Conservation (phyloP, 1,140 invertebrate genomes). For the Brachionus paranguensis region DNA sequence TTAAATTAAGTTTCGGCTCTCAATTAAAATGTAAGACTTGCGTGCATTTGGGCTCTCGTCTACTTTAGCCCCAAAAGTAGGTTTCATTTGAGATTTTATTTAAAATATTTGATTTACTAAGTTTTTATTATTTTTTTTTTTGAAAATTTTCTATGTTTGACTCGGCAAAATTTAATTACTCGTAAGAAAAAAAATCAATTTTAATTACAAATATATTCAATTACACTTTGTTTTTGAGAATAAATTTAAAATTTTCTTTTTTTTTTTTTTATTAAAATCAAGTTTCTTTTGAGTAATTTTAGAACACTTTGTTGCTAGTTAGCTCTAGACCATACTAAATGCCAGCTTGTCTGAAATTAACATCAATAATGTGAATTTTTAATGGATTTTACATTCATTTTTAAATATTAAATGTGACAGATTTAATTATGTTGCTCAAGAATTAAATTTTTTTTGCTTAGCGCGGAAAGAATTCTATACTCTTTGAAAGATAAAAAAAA, state of each 20-base stretch:
- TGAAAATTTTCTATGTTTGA: background rate
- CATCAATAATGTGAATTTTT: background rate
- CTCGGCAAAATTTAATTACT: conserved; percentile 13
- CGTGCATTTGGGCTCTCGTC: background rate
- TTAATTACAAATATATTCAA: conserved; percentile 30
- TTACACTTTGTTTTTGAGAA: background rate
- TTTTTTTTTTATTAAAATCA: background rate
- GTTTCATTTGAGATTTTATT: background rate
- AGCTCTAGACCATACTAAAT: too few relatives aligned
- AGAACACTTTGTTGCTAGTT: too few relatives aligned
- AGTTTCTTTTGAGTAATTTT: too few relatives aligned
- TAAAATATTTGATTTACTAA: conserved; percentile 7
- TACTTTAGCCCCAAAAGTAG: background rate
- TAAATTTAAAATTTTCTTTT: background rate
- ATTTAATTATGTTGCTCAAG: background rate
- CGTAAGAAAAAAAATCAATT: conserved; percentile 1
- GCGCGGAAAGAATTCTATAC: too few relatives aligned
- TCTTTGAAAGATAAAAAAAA: too few relatives aligned
- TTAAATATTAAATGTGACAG: background rate
- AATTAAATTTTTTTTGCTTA: background rate
- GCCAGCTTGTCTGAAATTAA: background rate
- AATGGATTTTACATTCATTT: background rate
- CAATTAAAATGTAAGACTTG: background rate
- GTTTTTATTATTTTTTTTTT: background rate
- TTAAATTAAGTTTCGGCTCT: too few relatives aligned